Conservation (phyloP, 2,797 vertebrate species). For the Smutsia temminckii region DNA sequence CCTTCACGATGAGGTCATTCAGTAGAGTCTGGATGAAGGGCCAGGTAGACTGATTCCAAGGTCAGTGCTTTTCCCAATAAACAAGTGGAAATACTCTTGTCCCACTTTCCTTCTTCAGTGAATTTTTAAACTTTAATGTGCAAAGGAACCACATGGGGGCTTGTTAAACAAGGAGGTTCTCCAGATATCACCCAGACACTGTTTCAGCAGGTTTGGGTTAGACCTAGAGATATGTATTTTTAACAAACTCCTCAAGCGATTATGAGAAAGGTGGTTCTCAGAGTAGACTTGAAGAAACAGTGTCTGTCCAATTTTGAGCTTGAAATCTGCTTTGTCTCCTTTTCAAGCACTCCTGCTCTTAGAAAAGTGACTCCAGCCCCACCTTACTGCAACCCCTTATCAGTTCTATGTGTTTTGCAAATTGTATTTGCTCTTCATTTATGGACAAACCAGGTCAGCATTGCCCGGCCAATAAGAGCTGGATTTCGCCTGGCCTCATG, state of each 20-base stretch:
- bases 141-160: neutral
- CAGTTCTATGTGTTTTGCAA: constrained; percentile 72
- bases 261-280: neutral
- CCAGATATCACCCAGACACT: neutral
- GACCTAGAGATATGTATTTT: neutral
- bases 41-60: neutral
- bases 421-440: constrained; percentile 71
- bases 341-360: constrained; percentile 13
- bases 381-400: constrained; percentile 68
- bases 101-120: neutral
- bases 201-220: neutral
- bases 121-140: constrained; percentile 8
- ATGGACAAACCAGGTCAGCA: constrained; percentile 74
- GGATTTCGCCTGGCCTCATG: constrained; percentile 69
- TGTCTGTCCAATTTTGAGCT: neutral
- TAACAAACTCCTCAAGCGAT: neutral
- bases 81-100: neutral
- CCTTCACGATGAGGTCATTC: neutral
- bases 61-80: neutral
- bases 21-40: neutral
- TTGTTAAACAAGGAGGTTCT: neutral
- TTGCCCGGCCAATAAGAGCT: constrained; percentile 75
- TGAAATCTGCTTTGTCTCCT: constrained; percentile 53
- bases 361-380: constrained; percentile 53
- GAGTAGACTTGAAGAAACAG: neutral